phyloP scores from a whole-genome alignment of 2,113 vertebrate genomes.

The Hemibagrus wyckioides region DNA sequence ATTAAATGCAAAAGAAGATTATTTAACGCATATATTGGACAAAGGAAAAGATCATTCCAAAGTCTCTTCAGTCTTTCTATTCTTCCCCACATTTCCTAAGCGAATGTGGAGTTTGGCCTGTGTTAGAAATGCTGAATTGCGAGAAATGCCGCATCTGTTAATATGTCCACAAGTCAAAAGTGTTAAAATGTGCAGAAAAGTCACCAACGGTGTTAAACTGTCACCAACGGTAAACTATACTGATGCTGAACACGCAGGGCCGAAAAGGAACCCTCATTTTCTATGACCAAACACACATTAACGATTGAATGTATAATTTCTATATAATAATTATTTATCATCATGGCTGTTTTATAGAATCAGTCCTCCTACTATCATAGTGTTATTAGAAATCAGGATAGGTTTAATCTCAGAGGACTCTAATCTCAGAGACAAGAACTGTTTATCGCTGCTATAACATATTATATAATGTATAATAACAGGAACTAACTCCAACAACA shows the following conservation, averaged over 20 bases:
- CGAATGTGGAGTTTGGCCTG: neutral
- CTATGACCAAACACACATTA: neutral
- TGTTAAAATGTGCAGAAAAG: neutral
- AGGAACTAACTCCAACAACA: neutral
- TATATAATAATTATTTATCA: neutral
- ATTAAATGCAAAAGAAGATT: neutral
- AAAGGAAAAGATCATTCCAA: neutral
- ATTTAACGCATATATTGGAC: neutral
- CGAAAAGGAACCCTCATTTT: neutral
- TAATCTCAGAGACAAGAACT: too few relatives aligned
- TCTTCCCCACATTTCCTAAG: neutral
- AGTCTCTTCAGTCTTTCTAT: neutral
- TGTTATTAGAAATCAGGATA: neutral
- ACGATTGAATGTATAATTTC: neutral
- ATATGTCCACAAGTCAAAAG: neutral
- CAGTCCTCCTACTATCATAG: neutral
- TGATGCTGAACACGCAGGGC: neutral
- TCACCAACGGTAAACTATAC: neutral
- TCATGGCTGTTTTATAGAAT: neutral
- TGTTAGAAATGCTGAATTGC: slow-evolving; percentile 16
- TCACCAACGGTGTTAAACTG: neutral
- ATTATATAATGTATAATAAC: neutral
- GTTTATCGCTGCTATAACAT: neutral
- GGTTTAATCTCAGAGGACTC: neutral
- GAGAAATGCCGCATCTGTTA: neutral